Base-by-base conservation (phyloP, 2,888 invertebrate species). In the Ornithoptera priamus region DNA sequence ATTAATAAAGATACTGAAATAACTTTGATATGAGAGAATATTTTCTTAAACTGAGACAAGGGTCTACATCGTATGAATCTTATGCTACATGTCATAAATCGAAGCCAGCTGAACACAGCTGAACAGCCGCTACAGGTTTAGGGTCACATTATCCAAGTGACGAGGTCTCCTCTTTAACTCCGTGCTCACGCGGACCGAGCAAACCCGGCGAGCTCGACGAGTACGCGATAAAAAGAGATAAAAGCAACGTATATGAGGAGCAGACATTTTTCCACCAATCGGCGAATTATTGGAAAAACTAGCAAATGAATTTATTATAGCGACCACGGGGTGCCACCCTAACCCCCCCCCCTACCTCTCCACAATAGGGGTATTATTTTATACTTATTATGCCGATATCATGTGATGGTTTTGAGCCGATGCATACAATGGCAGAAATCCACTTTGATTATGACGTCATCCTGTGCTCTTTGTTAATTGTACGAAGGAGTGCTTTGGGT, bases 231-330 rank as follows among this genome's bases (percentile, higher is more conserved):
- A 85, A 88, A 84, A 83, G 86, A 85, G 87, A 89, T 84, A 81
- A 85, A 83, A 79, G 78, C 72, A 75, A 72, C 76, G 76, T 80
- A 86, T 88, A 87, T 85, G 88, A 87, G 87, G 88, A 90, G 87
- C 86, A 87, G 85, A 84, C 85, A 90, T 92, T 92, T 92, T 90
- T 92, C 89, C 87, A 88, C 92, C 92, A 92, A 92, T 92, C 81
- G 89, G 80, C 85, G 80, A 85, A 92, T 91, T 91, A 92, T 90
- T 84, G 90, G 87, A 92, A 91, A 92, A 91, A 92, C 91, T 92
- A 90, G 81, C 87, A 89, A 89, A 91, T 91, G 88, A 90, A 90
- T 89, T 89, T 90, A 92, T 90, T 90, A 90, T 85, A 79, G 82
- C 82, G 79, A 77, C 81, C 79, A 72, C 70, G 74, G 80, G 74